Percentiles rank a stretch among this genome's conserved stretches.
These are phyloP conservation scores for Trichopria drosophilae DNA, from an alignment of 2,888 invertebrate genomes.

Conservation along the genomic window DNA sequence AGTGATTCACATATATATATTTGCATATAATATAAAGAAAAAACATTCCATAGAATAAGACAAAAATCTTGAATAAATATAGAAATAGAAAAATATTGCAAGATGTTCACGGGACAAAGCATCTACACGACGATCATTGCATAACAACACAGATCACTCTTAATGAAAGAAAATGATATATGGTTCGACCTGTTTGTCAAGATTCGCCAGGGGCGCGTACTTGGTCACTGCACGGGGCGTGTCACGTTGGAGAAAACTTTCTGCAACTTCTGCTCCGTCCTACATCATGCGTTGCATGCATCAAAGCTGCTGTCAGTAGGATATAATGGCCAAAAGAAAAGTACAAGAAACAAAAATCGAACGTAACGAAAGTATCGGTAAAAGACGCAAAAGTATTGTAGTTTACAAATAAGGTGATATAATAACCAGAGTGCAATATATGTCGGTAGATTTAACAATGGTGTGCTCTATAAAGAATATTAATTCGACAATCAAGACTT, in stretches of 20 bases:
- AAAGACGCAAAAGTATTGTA: no score
- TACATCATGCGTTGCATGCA: conserved; percentile 58
- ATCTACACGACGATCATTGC: conserved; percentile 40
- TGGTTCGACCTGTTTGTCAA: conserved; percentile 58
- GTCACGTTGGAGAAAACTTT: conserved; percentile 55
- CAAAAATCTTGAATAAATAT: neutral
- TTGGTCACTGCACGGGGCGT: conserved; percentile 54
- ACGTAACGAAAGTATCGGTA: no score
- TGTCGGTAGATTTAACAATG: no score
- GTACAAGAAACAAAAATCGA: no score
- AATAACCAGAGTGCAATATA: no score
- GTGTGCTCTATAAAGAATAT: no score
- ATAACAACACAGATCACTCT: conserved; percentile 35
- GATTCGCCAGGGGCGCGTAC: conserved; percentile 58
- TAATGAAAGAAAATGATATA: conserved; percentile 52
- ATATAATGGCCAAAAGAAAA: conserved; percentile 49
- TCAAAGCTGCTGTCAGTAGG: conserved; percentile 56
- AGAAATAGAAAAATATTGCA: neutral
- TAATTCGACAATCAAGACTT: no score
- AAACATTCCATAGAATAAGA: neutral
- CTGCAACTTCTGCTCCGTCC: conserved; percentile 56
- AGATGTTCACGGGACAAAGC: conserved; percentile 44
- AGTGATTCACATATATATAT: neutral
- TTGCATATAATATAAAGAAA: neutral
- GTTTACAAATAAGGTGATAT: conserved; percentile 18